A percentile compares a stretch with the other conserved stretches of the same genome.
phyloP scores from a whole-genome alignment of 2,888 invertebrate genomes.

The Ornithoptera alexandrae region DNA sequence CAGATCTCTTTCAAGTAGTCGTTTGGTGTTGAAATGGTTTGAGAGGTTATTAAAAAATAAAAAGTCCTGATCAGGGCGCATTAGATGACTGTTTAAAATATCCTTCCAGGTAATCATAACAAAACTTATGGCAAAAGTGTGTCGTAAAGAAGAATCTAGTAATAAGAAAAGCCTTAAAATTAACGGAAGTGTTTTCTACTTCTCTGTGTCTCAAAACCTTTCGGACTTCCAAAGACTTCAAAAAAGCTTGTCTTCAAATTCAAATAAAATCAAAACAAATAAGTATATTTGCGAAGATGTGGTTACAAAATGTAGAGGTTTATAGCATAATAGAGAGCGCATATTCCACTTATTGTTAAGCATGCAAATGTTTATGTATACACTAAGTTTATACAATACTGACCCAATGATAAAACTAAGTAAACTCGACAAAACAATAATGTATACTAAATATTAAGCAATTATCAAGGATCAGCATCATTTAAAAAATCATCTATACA shows the following conservation, averaged over 20 bases:
- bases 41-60: conserved; percentile 10
- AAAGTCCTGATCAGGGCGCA: conserved; percentile 4
- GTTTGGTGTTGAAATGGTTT: conserved; percentile 29
- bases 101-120: background rate
- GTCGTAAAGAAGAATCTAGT: background rate
- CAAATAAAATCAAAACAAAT: background rate
- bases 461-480: too few relatives aligned
- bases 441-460: too few relatives aligned
- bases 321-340: too few relatives aligned
- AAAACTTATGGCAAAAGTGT: background rate
- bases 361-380: too few relatives aligned
- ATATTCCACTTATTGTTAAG: too few relatives aligned
- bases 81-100: conserved; percentile 24
- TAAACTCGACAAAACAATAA: too few relatives aligned
- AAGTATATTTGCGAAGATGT: too few relatives aligned
- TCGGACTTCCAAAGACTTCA: background rate
- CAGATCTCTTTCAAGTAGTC: conserved; percentile 25
- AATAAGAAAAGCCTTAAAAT: background rate
- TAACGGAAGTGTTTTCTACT: background rate
- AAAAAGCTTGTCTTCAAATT: conserved; percentile 5
- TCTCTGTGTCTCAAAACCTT: background rate
- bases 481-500: too few relatives aligned
- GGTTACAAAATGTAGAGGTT: too few relatives aligned
- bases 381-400: too few relatives aligned
- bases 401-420: too few relatives aligned